Evolutionary conservation across 2,797 vertebrate species (phyloP).

Genomic region (Typhlichthys eigenmanni): DNA sequence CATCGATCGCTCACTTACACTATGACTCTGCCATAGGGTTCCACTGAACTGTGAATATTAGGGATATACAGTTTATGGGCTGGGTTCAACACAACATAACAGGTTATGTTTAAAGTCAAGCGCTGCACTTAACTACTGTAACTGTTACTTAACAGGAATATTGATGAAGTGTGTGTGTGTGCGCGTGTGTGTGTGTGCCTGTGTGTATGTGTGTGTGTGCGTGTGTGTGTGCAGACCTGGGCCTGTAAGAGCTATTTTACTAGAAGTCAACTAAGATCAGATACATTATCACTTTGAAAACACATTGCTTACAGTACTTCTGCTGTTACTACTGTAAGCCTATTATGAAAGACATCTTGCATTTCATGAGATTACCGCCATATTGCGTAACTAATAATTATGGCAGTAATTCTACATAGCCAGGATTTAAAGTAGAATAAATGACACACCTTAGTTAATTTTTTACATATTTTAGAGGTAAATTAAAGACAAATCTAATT

Average conservation of each 20-base stretch:
- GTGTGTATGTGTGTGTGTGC: not conserved
- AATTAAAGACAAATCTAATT: not conserved
- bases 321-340: not conserved
- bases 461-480: slow-evolving; percentile 1
- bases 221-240: not conserved
- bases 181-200: slow-evolving; percentile 11
- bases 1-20: slow-evolving; percentile 42
- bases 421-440: not conserved
- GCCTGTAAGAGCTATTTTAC: not conserved
- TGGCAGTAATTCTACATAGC: not conserved
- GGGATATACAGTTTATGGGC: slow-evolving; percentile 29
- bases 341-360: not conserved
- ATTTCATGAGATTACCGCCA: not conserved
- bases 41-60: slow-evolving; percentile 58
- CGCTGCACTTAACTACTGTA: slow-evolving; percentile 60
- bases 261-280: not conserved
- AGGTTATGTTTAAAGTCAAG: slow-evolving; percentile 17
- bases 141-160: slow-evolving; percentile 34
- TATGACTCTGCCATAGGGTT: slow-evolving; percentile 29
- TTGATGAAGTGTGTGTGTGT: slow-evolving; percentile 30
- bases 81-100: slow-evolving; percentile 53
- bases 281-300: not conserved
- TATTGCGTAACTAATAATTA: no score
- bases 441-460: not conserved
- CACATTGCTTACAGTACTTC: not conserved